Base-by-base conservation (phyloP, 2,888 invertebrate species). In the Hydrotaea cyrtoneurina region DNA sequence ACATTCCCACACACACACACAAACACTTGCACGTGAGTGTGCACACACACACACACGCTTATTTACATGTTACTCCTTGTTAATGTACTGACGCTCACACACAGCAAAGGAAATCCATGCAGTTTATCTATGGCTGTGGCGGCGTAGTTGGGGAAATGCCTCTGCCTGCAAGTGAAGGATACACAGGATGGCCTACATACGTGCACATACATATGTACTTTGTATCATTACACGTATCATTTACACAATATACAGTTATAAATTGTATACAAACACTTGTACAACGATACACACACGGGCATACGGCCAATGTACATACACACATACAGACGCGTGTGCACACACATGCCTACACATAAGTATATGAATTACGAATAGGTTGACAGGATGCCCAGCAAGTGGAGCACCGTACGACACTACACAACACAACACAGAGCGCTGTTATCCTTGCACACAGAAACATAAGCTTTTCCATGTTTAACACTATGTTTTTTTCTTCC, bases 351-450 rank as follows among this genome's bases (percentile, higher is more conserved):
- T 88, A 89, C 90, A 91, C 91, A 89, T 91, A 90, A 91, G 91
- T 91, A 91, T 91, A 91, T 91, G 91, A 91, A 90, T 89, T 89
- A 87, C 86, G 91, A 91, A 90, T 90, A 91, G 90, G 90, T 89
- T 90, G 88, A 87, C 90, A 91, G 91, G 89, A 91, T 90, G 84
- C 46, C 50, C 39, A 78, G 62, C 72, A 77, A 64, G 84, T 50
- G 17, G 69, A 75, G 39, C 43, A 5, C 31, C 31, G 7, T 7
- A 31, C 31, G 31, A 31, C 31, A 31, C 31, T 4, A 31, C 31
- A 31, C 31, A 7, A 31, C 31, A 31, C 31, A 31, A 7, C 55
- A 59, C 73, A 57, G n/a, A 13, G 23, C 69, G 43, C 21, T 23
- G 46, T 23, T 69, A 69, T 69, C 69, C 69, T 13, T 69, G 36